phyloP scores from a whole-genome alignment of 2,113 vertebrate genomes.

The Aramus guarauna region DNA sequence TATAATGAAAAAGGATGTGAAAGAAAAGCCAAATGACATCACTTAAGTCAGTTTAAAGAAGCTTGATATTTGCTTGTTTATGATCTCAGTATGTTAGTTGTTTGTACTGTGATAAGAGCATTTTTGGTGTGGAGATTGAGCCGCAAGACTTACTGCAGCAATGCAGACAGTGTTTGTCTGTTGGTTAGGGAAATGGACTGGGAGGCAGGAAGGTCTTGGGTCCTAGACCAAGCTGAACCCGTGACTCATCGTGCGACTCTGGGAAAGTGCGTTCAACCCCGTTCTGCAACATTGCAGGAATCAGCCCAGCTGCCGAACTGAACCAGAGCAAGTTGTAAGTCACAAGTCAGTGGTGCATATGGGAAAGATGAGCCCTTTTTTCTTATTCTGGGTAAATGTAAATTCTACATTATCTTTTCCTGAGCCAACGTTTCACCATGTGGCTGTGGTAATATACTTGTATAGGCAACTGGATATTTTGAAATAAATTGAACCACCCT shows the following conservation, averaged over 20 bases:
- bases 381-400: neutral
- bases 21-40: constrained; percentile 61
- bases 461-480: neutral
- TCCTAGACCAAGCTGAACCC: constrained; percentile 8
- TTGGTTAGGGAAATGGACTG: neutral
- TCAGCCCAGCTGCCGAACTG: neutral
- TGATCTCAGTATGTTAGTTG: constrained; percentile 54
- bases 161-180: constrained; percentile 34
- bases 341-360: neutral
- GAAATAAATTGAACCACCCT: neutral
- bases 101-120: constrained; percentile 70
- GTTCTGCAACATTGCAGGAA: neutral
- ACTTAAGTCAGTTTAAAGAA: constrained; percentile 60
- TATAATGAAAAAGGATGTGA: constrained; percentile 61
- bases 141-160: neutral
- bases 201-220: constrained; percentile 32
- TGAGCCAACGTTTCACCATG: neutral
- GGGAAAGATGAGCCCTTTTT: neutral
- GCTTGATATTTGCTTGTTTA: constrained; percentile 67
- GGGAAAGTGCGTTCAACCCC: neutral
- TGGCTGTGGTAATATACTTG: neutral
- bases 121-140: constrained; percentile 52
- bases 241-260: neutral
- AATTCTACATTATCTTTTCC: neutral
- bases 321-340: neutral